Conservation (phyloP, 2,888 invertebrate species). For the Agriopis leucophaearia region DNA sequence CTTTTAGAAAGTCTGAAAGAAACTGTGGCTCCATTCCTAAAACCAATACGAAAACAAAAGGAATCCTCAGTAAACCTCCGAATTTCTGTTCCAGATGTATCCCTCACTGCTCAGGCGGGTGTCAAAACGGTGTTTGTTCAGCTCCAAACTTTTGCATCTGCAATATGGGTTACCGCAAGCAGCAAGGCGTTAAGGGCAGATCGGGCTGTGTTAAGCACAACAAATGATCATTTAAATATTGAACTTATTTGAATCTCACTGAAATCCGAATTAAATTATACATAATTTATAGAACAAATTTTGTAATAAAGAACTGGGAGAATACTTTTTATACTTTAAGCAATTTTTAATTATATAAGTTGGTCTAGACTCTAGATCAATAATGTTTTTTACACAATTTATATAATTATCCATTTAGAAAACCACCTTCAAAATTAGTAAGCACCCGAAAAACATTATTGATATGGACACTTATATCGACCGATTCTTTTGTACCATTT, state of each 20-base stretch:
- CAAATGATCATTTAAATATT: constrained; percentile 44
- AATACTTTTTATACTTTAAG: background rate
- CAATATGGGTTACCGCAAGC: constrained; percentile 89
- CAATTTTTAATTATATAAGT: background rate
- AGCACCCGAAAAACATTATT: too few species aligned
- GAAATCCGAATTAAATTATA: background rate
- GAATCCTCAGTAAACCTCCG: background rate
- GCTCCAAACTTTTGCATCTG: constrained; percentile 92
- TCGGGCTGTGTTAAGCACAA: constrained; percentile 84
- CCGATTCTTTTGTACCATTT: too few species aligned
- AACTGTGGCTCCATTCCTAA: too few species aligned
- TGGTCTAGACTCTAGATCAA: too few species aligned
- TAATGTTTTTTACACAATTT: too few species aligned
- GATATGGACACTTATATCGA: too few species aligned
- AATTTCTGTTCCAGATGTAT: constrained; percentile 75
- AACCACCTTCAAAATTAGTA: too few species aligned
- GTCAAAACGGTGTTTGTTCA: constrained; percentile 90
- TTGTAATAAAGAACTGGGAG: background rate
- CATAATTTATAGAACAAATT: background rate
- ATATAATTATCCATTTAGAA: too few species aligned
- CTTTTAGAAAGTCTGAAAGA: background rate
- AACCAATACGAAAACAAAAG: too few species aligned
- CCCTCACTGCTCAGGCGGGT: constrained; percentile 89
- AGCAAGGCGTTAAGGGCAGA: constrained; percentile 87
- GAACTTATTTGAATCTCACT: background rate